Evolutionary conservation across 2,113 vertebrate genomes (phyloP), one percentile per base, ranked within the genome.

Genomic region (Chaetorhynchus papuensis): DNA sequence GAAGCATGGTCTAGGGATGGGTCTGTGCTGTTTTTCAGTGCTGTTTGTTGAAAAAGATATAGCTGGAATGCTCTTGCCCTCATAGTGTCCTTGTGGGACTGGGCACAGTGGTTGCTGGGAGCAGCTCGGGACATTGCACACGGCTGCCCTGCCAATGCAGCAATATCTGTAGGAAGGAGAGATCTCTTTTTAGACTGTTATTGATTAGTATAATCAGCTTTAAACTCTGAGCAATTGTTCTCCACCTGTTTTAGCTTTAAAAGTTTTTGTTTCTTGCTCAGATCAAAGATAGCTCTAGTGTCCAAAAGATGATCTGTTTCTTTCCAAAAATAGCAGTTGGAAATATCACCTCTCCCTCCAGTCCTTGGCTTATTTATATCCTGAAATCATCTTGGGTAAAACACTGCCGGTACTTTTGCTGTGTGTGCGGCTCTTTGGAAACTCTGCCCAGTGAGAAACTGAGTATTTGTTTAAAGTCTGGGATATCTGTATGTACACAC

Each of bases 171-270:
- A 59, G 37, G 74, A 83, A 72, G 70, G 27, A 78, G 15, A 1
- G 4, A 47, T 42, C 37, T 41, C 49, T 41, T 88, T 84, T 76
- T 65, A 72, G 70, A 20, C 49, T 84, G 39, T 7, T 41, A 71
- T 63, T 66, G 92, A 91, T 87, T 31, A 31, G 27, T 52, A 8
- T 44, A 44, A 95, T 82, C 52, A 75, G 8, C 47, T 64, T 82
- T 24, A 85, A 93, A 87, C 70, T 68, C 76, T 15, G 13, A 82
- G 49, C 49, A 72, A 61, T 91, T 91, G 28, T 82, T 87, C 74
- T 60, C 47, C 28, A 27, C 69, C 50, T 61, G 17, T 26, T 91
- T 70, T 41, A 39, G 65, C 53, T 71, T 71, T 82, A 75, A 89
- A 68, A 61, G 9, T 56, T 76, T 89, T 33, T 71, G 27, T 75